Evolutionary conservation across 2,888 invertebrate species (phyloP), one percentile per base, ranked within the genome.

Genomic region (Lucinisca nassula): DNA sequence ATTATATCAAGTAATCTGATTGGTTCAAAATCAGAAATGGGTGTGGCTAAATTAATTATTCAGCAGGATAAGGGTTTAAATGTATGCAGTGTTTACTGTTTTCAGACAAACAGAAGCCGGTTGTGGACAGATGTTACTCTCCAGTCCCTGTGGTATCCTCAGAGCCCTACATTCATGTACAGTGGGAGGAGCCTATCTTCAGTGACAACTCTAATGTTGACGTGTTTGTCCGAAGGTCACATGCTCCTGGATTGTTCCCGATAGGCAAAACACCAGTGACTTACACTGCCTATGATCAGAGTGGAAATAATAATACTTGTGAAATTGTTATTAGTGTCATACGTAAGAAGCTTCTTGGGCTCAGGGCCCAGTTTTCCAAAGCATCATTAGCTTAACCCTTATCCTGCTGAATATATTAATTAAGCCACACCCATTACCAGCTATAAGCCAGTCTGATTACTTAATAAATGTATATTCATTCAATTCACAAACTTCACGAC

Each of bases 271-370:
- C 97, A 10, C 95, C 95, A 8, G 97, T 98, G 21, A 97, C 97
- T 0, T 98, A 97, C 95, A 97, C 97, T 24, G 97, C 97, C 0
- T 97, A 97, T 91, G 98, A 98, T 95, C 94, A 96, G 3, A 97
- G 97, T 85, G 97, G 97, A 51, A 98, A 98, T 95, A 97, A 96
- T 92, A 97, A 97, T 0, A 97, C 97, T 74, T 98, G 98, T 92
- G 96, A 96, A 84, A 97, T 98, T 90, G 96, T 96, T 32, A 96
- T 98, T 14, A 97, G 96, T 74, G 97, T 98, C 14, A 91, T 95
- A 82, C 95, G 96, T 96, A 85, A 92, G 95, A 92, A 73, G 8
- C 45, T 45, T 17, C 17, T n/a, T n/a, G n/a, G n/a, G n/a, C n/a
- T n/a, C n/a, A n/a, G n/a, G n/a, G n/a, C n/a, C n/a, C n/a, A n/a